phyloP scores from a whole-genome alignment of 1,140 invertebrate genomes.

The Lepeophtheirus salmonis region DNA sequence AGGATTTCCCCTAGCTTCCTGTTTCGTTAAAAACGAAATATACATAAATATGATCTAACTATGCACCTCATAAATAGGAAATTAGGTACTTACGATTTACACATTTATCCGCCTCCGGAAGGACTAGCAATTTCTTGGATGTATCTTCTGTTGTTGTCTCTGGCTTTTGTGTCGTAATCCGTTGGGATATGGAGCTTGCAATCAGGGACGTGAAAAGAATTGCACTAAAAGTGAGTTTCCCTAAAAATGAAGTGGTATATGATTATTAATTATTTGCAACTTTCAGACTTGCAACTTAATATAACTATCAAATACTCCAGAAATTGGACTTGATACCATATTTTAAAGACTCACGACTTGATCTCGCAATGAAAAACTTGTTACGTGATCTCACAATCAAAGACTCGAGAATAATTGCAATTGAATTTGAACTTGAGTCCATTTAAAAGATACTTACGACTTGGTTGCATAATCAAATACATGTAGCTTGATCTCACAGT shows the following conservation, averaged over 20 bases:
- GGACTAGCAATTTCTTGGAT: background rate
- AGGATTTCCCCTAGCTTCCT: background rate
- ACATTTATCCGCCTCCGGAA: conserved; percentile 16
- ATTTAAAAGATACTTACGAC: too few relatives aligned
- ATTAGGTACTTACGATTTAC: conserved; percentile 8
- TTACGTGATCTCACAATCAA: too few relatives aligned
- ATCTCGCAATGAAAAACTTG: too few relatives aligned
- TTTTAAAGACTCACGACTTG: too few relatives aligned
- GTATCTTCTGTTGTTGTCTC: conserved; percentile 18
- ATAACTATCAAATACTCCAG: background rate
- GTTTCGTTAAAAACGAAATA: background rate
- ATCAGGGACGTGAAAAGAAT: background rate
- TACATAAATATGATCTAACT: too few relatives aligned
- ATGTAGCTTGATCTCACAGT: too few relatives aligned
- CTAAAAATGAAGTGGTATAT: background rate
- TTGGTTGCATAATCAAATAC: too few relatives aligned
- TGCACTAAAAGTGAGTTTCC: background rate
- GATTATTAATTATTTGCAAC: background rate
- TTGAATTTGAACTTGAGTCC: too few relatives aligned
- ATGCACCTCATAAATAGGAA: too few relatives aligned
- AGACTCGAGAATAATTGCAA: too few relatives aligned
- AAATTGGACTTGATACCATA: background rate
- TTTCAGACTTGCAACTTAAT: background rate
- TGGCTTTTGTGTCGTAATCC: conserved; percentile 3
- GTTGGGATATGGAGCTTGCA: background rate